These are phyloP conservation scores for Arctocebus calabarensis DNA, from an alignment of 2,797 vertebrate genomes.

Conservation along the genomic window DNA sequence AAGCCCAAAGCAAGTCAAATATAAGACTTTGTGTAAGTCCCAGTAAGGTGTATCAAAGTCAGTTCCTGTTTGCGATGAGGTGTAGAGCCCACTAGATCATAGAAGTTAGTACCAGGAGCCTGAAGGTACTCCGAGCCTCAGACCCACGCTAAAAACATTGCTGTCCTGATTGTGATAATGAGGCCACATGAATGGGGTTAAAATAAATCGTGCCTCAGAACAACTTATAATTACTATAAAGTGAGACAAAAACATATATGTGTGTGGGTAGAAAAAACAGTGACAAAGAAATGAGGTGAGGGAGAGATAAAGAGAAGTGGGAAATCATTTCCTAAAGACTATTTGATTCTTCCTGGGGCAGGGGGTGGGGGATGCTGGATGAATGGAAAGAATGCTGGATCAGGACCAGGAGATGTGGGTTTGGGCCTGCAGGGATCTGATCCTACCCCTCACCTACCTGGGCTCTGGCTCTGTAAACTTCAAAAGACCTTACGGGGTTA, in stretches of 20 bases:
- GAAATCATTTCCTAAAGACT: not conserved
- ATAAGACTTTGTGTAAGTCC: not conserved
- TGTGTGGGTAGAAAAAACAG: not conserved
- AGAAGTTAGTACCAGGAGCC: not conserved
- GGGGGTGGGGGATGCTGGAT: not conserved
- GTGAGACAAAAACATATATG: not conserved
- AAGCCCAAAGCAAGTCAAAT: not conserved
- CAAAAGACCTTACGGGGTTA: not conserved
- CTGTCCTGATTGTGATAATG: not conserved
- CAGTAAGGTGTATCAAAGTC: not conserved
- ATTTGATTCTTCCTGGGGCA: not conserved
- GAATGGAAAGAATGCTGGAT: not conserved
- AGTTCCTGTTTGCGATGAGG: conserved; percentile 4
- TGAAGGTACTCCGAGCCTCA: not conserved
- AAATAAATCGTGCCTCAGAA: not conserved
- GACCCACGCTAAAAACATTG: not conserved
- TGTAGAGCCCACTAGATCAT: not conserved
- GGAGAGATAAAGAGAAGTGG: not conserved
- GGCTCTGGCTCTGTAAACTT: not conserved
- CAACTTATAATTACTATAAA: conserved; percentile 17
- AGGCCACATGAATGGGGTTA: not conserved
- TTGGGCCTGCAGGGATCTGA: not conserved
- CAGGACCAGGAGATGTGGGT: not conserved
- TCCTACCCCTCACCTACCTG: not conserved
- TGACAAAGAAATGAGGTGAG: too few relatives aligned